Evolutionary conservation across 1,140 invertebrate species (phyloP), one percentile per base, ranked within the genome.

Genomic region (Doryteuthis pealeii): DNA sequence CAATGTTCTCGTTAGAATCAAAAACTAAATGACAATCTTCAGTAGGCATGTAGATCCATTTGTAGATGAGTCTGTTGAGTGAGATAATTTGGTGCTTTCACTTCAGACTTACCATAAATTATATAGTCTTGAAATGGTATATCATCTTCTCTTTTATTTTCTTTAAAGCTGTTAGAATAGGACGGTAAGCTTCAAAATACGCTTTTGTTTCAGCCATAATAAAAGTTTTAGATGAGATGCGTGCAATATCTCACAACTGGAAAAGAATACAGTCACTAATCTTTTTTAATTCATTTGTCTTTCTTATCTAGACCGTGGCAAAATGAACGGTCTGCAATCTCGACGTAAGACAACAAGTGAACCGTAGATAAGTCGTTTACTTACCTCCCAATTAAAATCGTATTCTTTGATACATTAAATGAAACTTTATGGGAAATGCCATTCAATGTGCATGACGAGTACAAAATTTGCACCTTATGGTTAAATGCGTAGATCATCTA

Each of bases 251-350:
- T 1, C 71, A n/a, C 5, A n/a, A n/a, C 70, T 69, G 33, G 77
- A 73, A 72, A 81, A 54, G 83, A 89, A 87, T 91, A 90, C 83
- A 14, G 84, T 76, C 71, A 82, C 77, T n/a, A 86, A 28, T 5
- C 14, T 79, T 74, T 62, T 72, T 58, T 10, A 86, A 71, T 1
- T 80, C 73, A 32, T 80, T 71, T 31, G 85, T 45, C 58, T 92
- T 89, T 62, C 92, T 87, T 33, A 92, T 88, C 5, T 88, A 82
- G 30, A 95, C 91, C 1, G 90, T 91, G 28, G 90, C 93, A 78
- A 94, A 90, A 45, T 92, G 85, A 43, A 93, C 87, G 40, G 90
- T 90, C 35, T 90, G 85, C 84, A 94, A 95, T 67, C 92, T 89
- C 14, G 78, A 86, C 1, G 92, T 92, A 32, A 95, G 90, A 76